These are phyloP conservation scores for Oedothorax gibbosus DNA, from an alignment of 1,140 invertebrate species.

Conservation along the genomic window DNA sequence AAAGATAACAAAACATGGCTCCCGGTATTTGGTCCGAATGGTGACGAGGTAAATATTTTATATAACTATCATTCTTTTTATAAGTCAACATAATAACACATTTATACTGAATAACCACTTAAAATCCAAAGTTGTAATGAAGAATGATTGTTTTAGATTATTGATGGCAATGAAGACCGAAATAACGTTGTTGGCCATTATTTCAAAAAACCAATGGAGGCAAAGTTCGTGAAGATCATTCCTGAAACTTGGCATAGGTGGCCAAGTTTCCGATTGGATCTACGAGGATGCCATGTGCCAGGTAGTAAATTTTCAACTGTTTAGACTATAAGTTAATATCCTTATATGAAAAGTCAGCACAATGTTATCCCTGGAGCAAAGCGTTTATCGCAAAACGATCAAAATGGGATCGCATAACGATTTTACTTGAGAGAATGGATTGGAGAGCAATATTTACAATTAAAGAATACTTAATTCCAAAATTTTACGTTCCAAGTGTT, in stretches of 20 bases:
- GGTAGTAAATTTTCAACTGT: background rate
- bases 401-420: too few species aligned
- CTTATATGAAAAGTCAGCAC: too few species aligned
- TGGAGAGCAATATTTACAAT: too few species aligned
- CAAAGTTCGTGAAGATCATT: constrained; percentile 57
- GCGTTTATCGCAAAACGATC: too few species aligned
- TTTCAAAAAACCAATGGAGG: constrained; percentile 37
- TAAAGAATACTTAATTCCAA: too few species aligned
- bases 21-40: constrained; percentile 43
- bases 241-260: constrained; percentile 62
- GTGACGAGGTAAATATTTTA: constrained; percentile 26
- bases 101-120: background rate
- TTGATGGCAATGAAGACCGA: constrained; percentile 43
- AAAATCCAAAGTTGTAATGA: too few species aligned
- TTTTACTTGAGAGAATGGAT: too few species aligned
- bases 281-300: constrained; percentile 54
- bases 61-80: background rate
- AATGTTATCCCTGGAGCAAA: too few species aligned
- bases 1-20: constrained; percentile 68
- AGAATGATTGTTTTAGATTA: constrained; percentile 19
- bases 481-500: too few species aligned
- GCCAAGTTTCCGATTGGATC: constrained; percentile 55
- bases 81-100: background rate
- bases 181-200: constrained; percentile 1
- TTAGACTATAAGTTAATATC: too few species aligned